Evolutionary conservation across 2,888 invertebrate species (phyloP).

Genomic region (Ceramica pisi): DNA sequence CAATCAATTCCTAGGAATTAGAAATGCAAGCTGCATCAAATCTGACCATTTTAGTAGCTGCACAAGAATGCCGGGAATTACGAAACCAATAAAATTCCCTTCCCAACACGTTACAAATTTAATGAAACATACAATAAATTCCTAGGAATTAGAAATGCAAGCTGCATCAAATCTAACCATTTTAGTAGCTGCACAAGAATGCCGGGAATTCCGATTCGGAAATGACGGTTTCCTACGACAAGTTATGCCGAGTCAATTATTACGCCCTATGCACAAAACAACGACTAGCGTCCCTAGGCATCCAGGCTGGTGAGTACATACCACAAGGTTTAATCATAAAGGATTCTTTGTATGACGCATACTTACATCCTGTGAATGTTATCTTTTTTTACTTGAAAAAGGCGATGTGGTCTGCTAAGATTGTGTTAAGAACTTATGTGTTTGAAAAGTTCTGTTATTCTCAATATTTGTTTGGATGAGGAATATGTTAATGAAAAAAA

Average conservation of each 20-base stretch:
- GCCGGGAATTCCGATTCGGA: constrained; percentile 40
- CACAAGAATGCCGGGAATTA: constrained; percentile 33
- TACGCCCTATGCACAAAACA: constrained; percentile 25
- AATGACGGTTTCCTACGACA: constrained; percentile 24
- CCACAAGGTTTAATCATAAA: constrained; percentile 46
- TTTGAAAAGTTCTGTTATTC: background rate
- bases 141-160: constrained; percentile 1
- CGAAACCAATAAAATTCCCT: background rate
- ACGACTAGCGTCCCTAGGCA: constrained; percentile 10
- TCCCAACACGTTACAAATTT: background rate
- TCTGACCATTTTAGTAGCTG: constrained; percentile 22
- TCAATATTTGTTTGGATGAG: background rate
- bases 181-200: constrained; percentile 14
- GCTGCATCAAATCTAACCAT: constrained; percentile 4
- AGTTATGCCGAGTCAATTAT: constrained; percentile 24
- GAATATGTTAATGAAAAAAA: background rate
- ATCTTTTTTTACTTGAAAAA: constrained; percentile 19
- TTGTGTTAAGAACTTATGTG: background rate
- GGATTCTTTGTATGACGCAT: constrained; percentile 47
- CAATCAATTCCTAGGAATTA: background rate
- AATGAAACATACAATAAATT: background rate
- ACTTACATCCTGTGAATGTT: constrained; percentile 19
- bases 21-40: background rate
- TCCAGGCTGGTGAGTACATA: constrained; percentile 35
- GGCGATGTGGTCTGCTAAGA: constrained; percentile 1